Percentiles rank a stretch among this genome's conserved stretches.
phyloP scores from a whole-genome alignment of 2,797 vertebrate genomes.

The Eutrigla gurnardus region DNA sequence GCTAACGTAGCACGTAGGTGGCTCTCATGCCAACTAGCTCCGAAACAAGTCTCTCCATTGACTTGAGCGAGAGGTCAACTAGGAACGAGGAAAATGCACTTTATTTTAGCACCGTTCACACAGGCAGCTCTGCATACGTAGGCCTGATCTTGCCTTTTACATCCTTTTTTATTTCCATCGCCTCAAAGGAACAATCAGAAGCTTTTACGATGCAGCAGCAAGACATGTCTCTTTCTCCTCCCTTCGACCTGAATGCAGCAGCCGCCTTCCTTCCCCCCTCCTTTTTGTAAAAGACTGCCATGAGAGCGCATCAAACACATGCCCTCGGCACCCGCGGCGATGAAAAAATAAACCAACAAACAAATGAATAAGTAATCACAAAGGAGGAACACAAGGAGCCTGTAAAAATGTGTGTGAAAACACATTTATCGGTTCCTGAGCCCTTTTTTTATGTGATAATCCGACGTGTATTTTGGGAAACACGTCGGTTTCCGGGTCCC shows the following conservation, averaged over 20 bases:
- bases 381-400: constrained; percentile 32
- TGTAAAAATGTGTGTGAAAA: constrained; percentile 59
- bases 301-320: constrained; percentile 73
- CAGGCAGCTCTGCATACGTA: constrained; percentile 1
- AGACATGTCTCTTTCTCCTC: constrained; percentile 69
- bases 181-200: constrained; percentile 68
- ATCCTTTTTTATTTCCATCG: constrained; percentile 13
- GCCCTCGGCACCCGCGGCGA: constrained; percentile 71
- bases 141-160: constrained; percentile 39
- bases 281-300: constrained; percentile 59
- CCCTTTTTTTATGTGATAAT: constrained; percentile 59
- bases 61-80: constrained; percentile 38
- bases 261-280: constrained; percentile 51
- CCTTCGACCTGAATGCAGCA: constrained; percentile 73
- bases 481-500: constrained; percentile 41
- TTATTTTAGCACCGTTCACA: constrained; percentile 9
- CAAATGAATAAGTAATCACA: constrained; percentile 81
- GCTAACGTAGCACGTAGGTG: no score
- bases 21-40: not conserved
- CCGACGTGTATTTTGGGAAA: constrained; percentile 54
- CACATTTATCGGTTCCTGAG: constrained; percentile 43
- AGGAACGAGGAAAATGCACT: constrained; percentile 11
- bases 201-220: constrained; percentile 56
- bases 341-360: constrained; percentile 81
- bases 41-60: constrained; percentile 26